Conservation (phyloP, 2,113 vertebrate genomes). For the Ceyx margarethae region DNA sequence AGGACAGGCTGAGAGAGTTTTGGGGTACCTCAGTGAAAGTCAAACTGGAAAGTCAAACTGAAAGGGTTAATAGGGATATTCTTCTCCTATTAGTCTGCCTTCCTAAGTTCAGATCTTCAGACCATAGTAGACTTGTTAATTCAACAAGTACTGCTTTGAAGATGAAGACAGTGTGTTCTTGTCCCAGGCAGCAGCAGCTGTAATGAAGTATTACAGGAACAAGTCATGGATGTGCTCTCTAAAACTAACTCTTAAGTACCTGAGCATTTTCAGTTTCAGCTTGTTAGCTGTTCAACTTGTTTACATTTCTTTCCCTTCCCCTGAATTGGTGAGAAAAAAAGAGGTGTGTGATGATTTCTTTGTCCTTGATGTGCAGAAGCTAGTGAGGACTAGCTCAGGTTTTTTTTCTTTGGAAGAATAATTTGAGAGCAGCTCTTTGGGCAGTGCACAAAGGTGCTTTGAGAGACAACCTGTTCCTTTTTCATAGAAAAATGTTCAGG, state of each 20-base stretch:
- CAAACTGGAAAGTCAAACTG: neutral
- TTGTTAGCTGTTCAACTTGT: neutral
- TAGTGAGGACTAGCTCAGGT: neutral
- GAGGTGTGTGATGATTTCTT: neutral
- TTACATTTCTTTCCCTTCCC: neutral
- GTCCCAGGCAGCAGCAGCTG: constrained; percentile 2
- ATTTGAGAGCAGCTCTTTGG: neutral
- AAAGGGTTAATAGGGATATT: neutral
- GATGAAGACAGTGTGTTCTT: constrained; percentile 48
- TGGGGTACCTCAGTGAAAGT: neutral
- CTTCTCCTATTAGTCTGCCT: neutral
- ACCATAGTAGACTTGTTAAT: neutral
- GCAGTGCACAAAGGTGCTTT: neutral
- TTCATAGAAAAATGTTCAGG: neutral
- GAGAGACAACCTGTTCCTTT: neutral
- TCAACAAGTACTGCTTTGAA: constrained; percentile 9
- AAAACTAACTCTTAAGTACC: neutral
- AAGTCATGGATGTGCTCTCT: neutral
- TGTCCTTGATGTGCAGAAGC: neutral
- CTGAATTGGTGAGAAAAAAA: neutral
- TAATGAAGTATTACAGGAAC: neutral
- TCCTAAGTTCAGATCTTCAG: neutral
- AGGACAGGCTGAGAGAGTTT: no score
- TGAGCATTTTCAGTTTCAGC: neutral
- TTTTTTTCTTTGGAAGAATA: neutral